Evolutionary conservation across 1,140 invertebrate species (phyloP).

Genomic region (Neomicropteryx cornuta): DNA sequence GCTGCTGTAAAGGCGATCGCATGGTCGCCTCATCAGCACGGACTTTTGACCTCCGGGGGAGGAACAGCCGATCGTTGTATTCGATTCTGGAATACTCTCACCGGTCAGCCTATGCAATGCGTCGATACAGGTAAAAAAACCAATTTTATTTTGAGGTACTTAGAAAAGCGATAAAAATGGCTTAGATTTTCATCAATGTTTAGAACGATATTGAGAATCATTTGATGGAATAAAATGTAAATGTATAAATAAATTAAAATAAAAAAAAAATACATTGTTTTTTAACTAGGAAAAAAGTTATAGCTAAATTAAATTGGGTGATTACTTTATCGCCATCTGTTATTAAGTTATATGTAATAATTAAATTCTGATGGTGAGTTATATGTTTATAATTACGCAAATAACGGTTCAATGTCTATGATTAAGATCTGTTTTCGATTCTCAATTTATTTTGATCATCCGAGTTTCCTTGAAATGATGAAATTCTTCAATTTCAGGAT

Average conservation of each 20-base stretch:
- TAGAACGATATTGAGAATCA: not conserved
- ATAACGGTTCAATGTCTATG: too few relatives aligned
- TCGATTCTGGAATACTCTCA: slow-evolving; percentile 98
- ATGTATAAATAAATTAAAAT: too few relatives aligned
- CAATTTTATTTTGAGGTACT: not conserved
- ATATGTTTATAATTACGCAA: slow-evolving; percentile 3
- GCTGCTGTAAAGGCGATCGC: slow-evolving; percentile 99
- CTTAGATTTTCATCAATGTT: not conserved
- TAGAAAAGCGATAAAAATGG: not conserved
- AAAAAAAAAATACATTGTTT: too few relatives aligned
- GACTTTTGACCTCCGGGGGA: slow-evolving; percentile 91
- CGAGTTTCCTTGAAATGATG: too few relatives aligned
- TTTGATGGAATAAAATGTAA: too few relatives aligned
- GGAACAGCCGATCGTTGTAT: slow-evolving; percentile 98
- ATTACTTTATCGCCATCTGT: too few relatives aligned
- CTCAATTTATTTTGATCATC: too few relatives aligned
- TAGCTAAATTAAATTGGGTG: too few relatives aligned
- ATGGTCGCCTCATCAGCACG: slow-evolving; percentile 99
- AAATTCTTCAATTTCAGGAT: slow-evolving; percentile 57
- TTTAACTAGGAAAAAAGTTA: too few relatives aligned
- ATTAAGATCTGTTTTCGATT: too few relatives aligned
- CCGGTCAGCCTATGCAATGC: slow-evolving; percentile 97
- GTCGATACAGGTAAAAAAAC: slow-evolving; percentile 73
- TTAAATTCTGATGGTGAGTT: too few relatives aligned
- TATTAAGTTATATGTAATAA: too few relatives aligned